A percentile compares a stretch with the other conserved stretches of the same genome.
Evolutionary conservation across 2,797 vertebrate species (phyloP).

Genomic region (Agapornis canus): DNA sequence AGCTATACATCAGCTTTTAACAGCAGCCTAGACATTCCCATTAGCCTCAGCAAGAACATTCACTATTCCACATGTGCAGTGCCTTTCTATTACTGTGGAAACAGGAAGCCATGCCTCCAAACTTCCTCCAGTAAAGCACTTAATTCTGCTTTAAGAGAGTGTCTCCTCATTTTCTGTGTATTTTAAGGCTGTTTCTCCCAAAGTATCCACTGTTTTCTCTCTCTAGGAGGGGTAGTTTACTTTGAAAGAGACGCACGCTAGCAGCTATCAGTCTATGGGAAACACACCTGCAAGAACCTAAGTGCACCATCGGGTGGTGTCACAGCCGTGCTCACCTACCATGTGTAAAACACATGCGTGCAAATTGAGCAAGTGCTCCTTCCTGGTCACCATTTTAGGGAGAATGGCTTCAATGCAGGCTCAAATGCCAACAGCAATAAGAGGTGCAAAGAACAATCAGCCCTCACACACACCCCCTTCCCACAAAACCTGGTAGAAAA

Average conservation of each 20-base stretch:
- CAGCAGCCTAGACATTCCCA: not conserved
- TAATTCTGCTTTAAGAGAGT: not conserved
- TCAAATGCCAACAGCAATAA: not conserved
- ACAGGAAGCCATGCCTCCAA: not conserved
- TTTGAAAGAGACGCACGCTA: not conserved
- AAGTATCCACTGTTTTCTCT: not conserved
- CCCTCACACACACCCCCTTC: not conserved
- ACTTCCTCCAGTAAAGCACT: not conserved
- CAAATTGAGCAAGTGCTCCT: not conserved
- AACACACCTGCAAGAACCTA: not conserved
- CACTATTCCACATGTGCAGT: not conserved
- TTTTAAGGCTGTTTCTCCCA: not conserved
- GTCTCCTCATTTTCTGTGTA: not conserved
- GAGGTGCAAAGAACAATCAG: not conserved
- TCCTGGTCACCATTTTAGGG: not conserved
- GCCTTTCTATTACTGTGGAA: not conserved
- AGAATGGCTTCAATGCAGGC: not conserved
- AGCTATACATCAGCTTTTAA: not conserved
- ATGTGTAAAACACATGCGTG: fast-evolving
- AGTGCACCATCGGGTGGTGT: fast-evolving
- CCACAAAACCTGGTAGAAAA: not conserved
- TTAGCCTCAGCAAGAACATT: not conserved
- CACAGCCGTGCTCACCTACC: not conserved
- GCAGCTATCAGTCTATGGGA: not conserved
- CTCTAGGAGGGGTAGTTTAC: not conserved